Percentiles rank a stretch among this genome's conserved stretches.
Conservation (phyloP, 2,113 vertebrate species). For the Misgurnus mizolepis region DNA sequence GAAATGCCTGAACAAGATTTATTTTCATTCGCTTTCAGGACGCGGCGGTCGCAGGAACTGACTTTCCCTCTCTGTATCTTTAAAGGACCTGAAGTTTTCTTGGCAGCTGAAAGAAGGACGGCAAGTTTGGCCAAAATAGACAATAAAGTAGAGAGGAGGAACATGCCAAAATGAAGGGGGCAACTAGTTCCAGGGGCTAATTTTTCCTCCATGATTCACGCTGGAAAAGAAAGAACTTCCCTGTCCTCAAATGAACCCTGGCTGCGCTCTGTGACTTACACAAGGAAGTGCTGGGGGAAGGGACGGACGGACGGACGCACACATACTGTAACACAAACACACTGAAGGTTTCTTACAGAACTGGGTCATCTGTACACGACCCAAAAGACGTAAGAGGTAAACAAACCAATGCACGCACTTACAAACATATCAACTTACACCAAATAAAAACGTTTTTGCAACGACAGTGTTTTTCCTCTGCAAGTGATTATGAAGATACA, state of each 20-base stretch:
- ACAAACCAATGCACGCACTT: not conserved
- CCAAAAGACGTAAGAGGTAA: slow-evolving; percentile 2
- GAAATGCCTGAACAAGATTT: slow-evolving; percentile 75
- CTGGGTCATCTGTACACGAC: slow-evolving; percentile 61
- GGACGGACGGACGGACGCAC: slow-evolving; percentile 45
- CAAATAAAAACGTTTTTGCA: not conserved
- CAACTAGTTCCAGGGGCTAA: slow-evolving; percentile 84
- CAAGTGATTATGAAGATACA: not conserved
- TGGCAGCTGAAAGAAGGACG: slow-evolving; percentile 78
- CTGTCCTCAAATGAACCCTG: slow-evolving; percentile 85
- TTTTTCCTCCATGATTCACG: slow-evolving; percentile 86
- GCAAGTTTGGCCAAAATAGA: slow-evolving; percentile 92
- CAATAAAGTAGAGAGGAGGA: slow-evolving; percentile 87
- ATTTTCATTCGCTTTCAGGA: slow-evolving; percentile 80
- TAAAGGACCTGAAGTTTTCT: slow-evolving; percentile 84
- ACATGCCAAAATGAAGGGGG: slow-evolving; percentile 84
- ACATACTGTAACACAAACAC: slow-evolving; percentile 45
- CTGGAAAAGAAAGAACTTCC: slow-evolving; percentile 81
- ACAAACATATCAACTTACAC: not conserved
- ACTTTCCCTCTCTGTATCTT: slow-evolving; percentile 81
- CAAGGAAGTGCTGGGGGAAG: slow-evolving; percentile 65
- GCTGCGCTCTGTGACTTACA: slow-evolving; percentile 76
- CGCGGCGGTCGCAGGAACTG: slow-evolving; percentile 77
- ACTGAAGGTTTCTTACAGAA: slow-evolving; percentile 63
- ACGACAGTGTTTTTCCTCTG: not conserved